Percentiles rank a stretch among this genome's conserved stretches.
phyloP scores from a whole-genome alignment of 2,888 invertebrate species.

The Machimus rusticus region DNA sequence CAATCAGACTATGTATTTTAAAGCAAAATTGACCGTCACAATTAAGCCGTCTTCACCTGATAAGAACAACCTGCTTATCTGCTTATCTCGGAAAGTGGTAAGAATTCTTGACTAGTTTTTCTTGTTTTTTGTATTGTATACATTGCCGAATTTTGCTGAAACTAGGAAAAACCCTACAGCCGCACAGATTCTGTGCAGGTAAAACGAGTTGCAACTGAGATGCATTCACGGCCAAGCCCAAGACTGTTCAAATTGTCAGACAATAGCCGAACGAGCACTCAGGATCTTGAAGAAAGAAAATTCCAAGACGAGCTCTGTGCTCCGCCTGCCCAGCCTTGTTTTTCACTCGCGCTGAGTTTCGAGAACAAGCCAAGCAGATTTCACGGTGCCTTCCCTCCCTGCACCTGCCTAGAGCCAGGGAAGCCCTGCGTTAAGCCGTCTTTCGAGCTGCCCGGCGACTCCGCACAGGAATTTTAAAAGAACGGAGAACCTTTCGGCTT shows the following conservation, averaged over 20 bases:
- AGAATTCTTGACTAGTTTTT: not conserved
- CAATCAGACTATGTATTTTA: too few species aligned
- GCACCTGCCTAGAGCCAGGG: not conserved
- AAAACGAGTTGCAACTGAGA: not conserved
- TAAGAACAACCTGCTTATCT: not conserved
- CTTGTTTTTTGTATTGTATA: not conserved
- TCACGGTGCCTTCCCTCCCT: not conserved
- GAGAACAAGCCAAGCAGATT: not conserved
- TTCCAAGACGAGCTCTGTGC: not conserved
- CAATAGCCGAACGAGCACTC: not conserved
- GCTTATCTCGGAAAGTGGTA: not conserved
- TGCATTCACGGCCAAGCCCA: not conserved
- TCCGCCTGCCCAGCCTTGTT: not conserved
- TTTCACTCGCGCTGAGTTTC: not conserved
- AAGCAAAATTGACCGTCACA: too few species aligned
- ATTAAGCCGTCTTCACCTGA: not conserved
- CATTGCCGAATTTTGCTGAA: not conserved
- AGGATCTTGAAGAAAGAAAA: not conserved
- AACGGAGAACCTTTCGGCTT: not conserved
- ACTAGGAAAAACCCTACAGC: not conserved
- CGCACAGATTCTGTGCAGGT: not conserved
- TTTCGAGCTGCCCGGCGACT: not conserved
- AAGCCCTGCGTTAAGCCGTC: not conserved
- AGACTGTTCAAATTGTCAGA: not conserved
- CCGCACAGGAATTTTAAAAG: not conserved